Conservation (phyloP, 2,797 vertebrate species). For the Anomalospiza imberbis region DNA sequence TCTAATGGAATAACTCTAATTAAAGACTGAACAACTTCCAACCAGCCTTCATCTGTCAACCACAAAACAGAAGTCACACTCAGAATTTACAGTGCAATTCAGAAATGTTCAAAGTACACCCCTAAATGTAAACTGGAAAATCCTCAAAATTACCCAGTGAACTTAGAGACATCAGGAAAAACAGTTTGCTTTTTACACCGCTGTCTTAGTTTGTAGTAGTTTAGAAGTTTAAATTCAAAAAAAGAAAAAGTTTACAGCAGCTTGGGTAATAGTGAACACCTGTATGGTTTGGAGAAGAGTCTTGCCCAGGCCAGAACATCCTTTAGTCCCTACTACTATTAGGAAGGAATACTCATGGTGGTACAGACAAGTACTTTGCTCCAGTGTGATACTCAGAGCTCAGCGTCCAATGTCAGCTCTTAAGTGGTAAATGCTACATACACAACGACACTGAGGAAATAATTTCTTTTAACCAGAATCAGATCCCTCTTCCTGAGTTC, state of each 20-base stretch:
- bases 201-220: neutral
- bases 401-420: neutral
- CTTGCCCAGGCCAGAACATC: neutral
- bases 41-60: slow-evolving; percentile 92
- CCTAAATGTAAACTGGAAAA: neutral
- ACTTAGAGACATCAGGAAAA: neutral
- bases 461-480: neutral
- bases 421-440: neutral
- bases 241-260: neutral
- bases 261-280: neutral
- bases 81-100: neutral
- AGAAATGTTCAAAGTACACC: neutral
- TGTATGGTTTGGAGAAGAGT: neutral
- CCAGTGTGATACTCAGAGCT: neutral
- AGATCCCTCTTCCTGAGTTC: neutral
- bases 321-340: neutral
- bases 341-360: neutral
- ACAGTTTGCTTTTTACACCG: neutral
- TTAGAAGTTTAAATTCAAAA: neutral
- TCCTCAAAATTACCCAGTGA: neutral
- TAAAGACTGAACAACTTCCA: slow-evolving; percentile 97
- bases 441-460: neutral
- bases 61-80: slow-evolving; percentile 60
- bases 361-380: neutral
- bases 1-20: slow-evolving; percentile 98